Percentiles rank a stretch among this genome's conserved stretches.
phyloP scores from a whole-genome alignment of 2,888 invertebrate genomes.

The Copidosoma aretas region DNA sequence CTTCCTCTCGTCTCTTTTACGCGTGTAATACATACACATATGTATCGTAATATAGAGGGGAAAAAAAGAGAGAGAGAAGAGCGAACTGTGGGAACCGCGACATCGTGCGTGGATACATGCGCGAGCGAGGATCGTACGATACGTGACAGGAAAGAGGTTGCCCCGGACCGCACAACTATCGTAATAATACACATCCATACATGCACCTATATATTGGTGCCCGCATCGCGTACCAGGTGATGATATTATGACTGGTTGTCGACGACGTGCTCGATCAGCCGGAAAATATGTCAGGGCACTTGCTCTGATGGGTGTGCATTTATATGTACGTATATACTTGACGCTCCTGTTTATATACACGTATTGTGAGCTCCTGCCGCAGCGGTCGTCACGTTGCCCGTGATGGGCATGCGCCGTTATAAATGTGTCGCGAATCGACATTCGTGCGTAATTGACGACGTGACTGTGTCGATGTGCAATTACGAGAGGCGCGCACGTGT shows the following conservation, averaged over 20 bases:
- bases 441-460: too few species aligned
- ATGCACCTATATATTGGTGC: too few species aligned
- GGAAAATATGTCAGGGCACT: slow-evolving; percentile 19
- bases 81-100: slow-evolving; percentile 48
- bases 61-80: neutral
- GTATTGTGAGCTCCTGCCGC: too few species aligned
- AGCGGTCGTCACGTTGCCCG: too few species aligned
- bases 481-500: neutral
- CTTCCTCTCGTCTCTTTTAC: slow-evolving; percentile 47
- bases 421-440: too few species aligned
- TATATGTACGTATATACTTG: too few species aligned
- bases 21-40: slow-evolving; percentile 13
- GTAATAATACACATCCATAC: slow-evolving; percentile 47
- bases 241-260: slow-evolving; percentile 16
- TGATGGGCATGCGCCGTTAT: too few species aligned
- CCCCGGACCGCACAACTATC: slow-evolving; percentile 54
- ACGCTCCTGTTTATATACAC: too few species aligned
- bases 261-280: slow-evolving; percentile 10
- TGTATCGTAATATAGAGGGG: slow-evolving; percentile 43
- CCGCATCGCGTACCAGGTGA: slow-evolving; percentile 12
- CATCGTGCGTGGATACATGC: too few species aligned
- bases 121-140: slow-evolving; percentile 8
- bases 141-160: slow-evolving; percentile 56
- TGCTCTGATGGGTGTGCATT: too few species aligned
- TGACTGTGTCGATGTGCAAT: neutral